These are phyloP conservation scores for Chloropsis hardwickii DNA, from an alignment of 2,113 vertebrate genomes.

Conservation along the genomic window DNA sequence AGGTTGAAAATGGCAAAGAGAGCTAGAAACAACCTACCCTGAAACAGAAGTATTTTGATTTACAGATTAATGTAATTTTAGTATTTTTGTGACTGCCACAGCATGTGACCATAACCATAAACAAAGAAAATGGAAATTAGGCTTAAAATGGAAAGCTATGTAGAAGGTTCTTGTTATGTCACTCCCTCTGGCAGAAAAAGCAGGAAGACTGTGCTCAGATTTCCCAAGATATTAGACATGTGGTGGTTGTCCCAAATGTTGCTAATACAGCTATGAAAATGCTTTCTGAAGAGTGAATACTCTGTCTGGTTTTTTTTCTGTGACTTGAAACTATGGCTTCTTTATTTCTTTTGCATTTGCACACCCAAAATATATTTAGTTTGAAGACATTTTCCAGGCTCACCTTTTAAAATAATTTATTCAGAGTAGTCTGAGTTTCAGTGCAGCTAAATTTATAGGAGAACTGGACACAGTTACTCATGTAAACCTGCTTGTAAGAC, in stretches of 20 bases:
- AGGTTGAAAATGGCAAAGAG: background rate
- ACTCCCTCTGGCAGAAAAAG: constrained; percentile 10
- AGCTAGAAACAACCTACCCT: background rate
- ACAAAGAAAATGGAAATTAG: constrained; percentile 19
- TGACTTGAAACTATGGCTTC: background rate
- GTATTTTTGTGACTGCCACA: background rate
- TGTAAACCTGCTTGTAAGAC: background rate
- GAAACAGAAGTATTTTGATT: background rate
- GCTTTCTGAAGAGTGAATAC: background rate
- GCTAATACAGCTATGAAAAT: background rate
- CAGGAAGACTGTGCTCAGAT: constrained; percentile 12
- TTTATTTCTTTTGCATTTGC: background rate
- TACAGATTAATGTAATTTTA: background rate
- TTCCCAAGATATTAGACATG: constrained; percentile 35
- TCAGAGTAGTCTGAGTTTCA: background rate
- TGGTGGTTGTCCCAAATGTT: background rate
- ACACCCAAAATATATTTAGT: background rate
- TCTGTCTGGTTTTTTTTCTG: background rate
- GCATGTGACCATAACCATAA: background rate
- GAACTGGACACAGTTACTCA: background rate
- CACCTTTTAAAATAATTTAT: background rate
- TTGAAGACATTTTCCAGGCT: background rate
- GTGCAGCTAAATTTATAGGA: background rate
- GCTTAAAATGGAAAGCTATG: constrained; percentile 44
- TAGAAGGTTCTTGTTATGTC: constrained; percentile 19